A percentile compares a stretch with the other conserved stretches of the same genome.
These are phyloP conservation scores for Drosophila quinaria DNA, from an alignment of 2,888 invertebrate genomes.

Conservation along the genomic window DNA sequence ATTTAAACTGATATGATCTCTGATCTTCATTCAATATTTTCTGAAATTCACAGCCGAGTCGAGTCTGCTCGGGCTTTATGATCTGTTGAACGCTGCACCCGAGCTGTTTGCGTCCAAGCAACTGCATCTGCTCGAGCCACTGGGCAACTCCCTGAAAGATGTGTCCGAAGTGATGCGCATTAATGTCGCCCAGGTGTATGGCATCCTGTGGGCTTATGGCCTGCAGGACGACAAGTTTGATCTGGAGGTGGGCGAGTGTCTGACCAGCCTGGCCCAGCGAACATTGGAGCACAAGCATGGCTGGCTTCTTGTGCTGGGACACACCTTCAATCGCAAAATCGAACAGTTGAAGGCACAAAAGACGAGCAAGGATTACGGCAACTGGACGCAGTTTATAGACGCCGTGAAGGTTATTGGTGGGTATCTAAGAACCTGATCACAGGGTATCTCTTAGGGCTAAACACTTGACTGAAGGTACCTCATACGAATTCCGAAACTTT, in stretches of 20 bases:
- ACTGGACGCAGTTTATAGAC: constrained; percentile 88
- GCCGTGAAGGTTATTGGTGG: constrained; percentile 88
- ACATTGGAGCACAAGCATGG: constrained; percentile 90
- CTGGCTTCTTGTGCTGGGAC: constrained; percentile 90
- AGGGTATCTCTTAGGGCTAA: neutral
- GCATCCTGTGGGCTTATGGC: constrained; percentile 89
- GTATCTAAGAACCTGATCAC: neutral
- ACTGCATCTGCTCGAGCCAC: constrained; percentile 85
- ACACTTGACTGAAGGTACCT: no score
- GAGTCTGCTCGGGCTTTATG: constrained; percentile 91
- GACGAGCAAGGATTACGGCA: constrained; percentile 75
- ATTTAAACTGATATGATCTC: neutral
- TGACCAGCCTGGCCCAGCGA: constrained; percentile 78
- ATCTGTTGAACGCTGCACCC: constrained; percentile 93
- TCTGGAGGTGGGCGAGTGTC: constrained; percentile 86
- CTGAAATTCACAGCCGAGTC: constrained; percentile 73
- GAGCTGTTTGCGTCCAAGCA: constrained; percentile 89
- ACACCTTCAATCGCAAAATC: constrained; percentile 90
- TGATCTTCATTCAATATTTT: neutral
- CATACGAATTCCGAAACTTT: no score
- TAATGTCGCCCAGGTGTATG: constrained; percentile 91
- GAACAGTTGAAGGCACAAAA: constrained; percentile 85
- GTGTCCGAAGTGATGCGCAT: constrained; percentile 92
- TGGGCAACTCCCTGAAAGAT: constrained; percentile 87
- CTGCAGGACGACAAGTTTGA: constrained; percentile 86